Evolutionary conservation across 1,140 invertebrate species (phyloP), one percentile per base, ranked within the genome.

Genomic region (Orussus abietinus): DNA sequence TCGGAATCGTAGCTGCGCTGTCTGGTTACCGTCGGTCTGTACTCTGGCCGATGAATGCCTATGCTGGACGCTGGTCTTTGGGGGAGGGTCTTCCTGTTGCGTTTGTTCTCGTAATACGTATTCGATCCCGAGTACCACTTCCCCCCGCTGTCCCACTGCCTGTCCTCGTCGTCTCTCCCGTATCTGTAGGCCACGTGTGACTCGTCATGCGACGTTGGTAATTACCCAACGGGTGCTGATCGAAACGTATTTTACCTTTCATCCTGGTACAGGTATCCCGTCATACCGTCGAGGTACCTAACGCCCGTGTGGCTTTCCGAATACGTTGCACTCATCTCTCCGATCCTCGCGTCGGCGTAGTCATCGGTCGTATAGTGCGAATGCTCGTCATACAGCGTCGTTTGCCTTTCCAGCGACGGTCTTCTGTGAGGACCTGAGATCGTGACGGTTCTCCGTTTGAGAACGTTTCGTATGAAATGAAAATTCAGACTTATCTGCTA

Each of bases 381-480:
- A 36, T 77, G 70, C 49, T 90, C 86, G 62, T 88, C 85, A 55
- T 87, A 88, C 47, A 88, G 66, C 35, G 84, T 88, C 47, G 78
- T 84, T 71, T 90, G 87, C 59, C 86, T 75, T 65, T 89, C 87
- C 51, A 90, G 72, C 65, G 86, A 89, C 45, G 85, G 84, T 61
- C 83, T 76, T 60, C 85, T 77, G 40, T 76, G 61, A 38, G 67
- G 72, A 55, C 68, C 70, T 77, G 53, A n/a, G 52, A 42, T 30
- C 10, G 25, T n/a, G n/a, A 25, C 22, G n/a, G 22, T 25, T 25
- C 22, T 25, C n/a, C 22, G 6, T 25, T 25, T 25, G n/a, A 25
- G 22, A 25, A 25, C 22, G n/a, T 7, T 25, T 25, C n/a, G n/a
- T n/a, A n/a, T n/a, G n/a, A n/a, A n/a, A n/a, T n/a, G n/a, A n/a